A percentile compares a stretch with the other conserved stretches of the same genome.
Evolutionary conservation across 2,888 invertebrate genomes (phyloP).

Genomic region (Amphipyra tragopoginis): DNA sequence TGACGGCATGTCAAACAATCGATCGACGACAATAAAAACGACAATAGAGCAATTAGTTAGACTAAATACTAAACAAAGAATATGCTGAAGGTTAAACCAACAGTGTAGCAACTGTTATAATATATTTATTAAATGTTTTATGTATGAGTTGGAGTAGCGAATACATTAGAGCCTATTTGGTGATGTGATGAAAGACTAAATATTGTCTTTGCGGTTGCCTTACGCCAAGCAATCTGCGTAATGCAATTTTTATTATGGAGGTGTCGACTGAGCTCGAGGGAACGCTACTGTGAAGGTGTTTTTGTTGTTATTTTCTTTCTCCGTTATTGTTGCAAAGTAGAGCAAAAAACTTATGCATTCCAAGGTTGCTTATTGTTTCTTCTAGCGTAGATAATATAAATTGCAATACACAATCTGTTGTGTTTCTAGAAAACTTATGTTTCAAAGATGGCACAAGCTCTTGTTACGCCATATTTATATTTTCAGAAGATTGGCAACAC

Average conservation of each 20-base stretch:
- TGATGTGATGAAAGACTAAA: constrained; percentile 77
- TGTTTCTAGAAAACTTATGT: constrained; percentile 30
- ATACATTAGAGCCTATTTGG: constrained; percentile 78
- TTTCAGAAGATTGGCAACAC: constrained; percentile 1
- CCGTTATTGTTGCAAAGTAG: constrained; percentile 38
- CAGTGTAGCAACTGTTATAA: constrained; percentile 60
- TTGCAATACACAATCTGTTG: constrained; percentile 33
- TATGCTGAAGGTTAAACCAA: constrained; percentile 67
- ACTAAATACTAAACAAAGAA: constrained; percentile 78
- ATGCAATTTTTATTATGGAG: constrained; percentile 67
- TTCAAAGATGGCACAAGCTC: constrained; percentile 17
- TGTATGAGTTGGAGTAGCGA: constrained; percentile 68
- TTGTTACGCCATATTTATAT: constrained; percentile 11
- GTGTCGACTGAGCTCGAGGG: constrained; percentile 65
- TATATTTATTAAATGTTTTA: constrained; percentile 62
- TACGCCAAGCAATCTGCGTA: constrained; percentile 69
- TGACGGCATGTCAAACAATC: constrained; percentile 46
- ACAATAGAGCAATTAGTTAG: constrained; percentile 81
- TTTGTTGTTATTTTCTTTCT: constrained; percentile 56
- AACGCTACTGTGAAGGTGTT: constrained; percentile 60
- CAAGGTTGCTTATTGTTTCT: constrained; percentile 59
- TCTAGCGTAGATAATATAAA: constrained; percentile 42
- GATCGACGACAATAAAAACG: constrained; percentile 41
- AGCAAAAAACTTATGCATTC: constrained; percentile 49
- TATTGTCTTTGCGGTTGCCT: constrained; percentile 75